phyloP scores from a whole-genome alignment of 2,113 vertebrate genomes.

The Myotis davidii region DNA sequence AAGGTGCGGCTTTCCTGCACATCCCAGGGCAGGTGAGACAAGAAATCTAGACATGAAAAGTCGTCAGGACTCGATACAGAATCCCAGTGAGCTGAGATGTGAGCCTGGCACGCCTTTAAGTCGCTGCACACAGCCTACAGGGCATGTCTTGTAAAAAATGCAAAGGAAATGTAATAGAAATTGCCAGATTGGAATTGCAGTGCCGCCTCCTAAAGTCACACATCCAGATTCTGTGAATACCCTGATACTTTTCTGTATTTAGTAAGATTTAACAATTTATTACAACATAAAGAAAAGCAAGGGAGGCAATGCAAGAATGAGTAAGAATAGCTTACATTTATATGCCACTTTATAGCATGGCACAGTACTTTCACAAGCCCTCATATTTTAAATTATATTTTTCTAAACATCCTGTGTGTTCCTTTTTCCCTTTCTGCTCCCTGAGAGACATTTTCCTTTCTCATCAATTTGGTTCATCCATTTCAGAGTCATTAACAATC shows the following conservation, averaged over 20 bases:
- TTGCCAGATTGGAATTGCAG: not conserved
- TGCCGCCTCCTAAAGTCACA: not conserved
- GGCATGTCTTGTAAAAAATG: not conserved
- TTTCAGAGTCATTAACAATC: slow-evolving; percentile 64
- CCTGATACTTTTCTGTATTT: not conserved
- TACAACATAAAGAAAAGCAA: slow-evolving; percentile 29
- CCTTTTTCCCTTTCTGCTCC: slow-evolving; percentile 44
- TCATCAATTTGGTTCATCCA: slow-evolving; percentile 54
- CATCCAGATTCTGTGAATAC: not conserved
- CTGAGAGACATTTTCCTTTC: slow-evolving; percentile 59
- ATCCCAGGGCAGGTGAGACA: not conserved
- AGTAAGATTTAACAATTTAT: slow-evolving; percentile 14
- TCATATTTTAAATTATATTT: slow-evolving; percentile 66
- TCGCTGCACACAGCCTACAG: not conserved
- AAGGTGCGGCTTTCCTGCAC: not conserved
- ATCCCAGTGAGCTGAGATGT: not conserved
- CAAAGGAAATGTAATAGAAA: not conserved
- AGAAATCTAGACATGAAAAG: not conserved
- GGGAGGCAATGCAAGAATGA: not conserved
- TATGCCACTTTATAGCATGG: not conserved
- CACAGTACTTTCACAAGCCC: not conserved
- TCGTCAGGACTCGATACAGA: not conserved
- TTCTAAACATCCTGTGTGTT: slow-evolving; percentile 46
- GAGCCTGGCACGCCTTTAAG: not conserved
- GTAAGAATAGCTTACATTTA: not conserved